Evolutionary conservation across 1,140 invertebrate species (phyloP), one percentile per base, ranked within the genome.

Genomic region (Brachionus rubens): DNA sequence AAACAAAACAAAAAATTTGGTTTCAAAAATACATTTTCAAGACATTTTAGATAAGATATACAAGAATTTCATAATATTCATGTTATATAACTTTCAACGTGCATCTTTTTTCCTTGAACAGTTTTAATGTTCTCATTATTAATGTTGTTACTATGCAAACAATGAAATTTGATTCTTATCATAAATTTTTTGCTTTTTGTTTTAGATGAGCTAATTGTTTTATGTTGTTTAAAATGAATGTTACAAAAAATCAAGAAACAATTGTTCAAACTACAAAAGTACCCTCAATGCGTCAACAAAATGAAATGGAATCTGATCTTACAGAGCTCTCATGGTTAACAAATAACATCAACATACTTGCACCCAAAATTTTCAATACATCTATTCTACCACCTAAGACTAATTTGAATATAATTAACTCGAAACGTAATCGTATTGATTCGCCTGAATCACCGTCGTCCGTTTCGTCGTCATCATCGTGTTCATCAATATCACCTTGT

Each of bases 251-350:
- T 5, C 33, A 3, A 36, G 9, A 36, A 36, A 9, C 33, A 5
- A 5, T 36, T 36, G 9, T 36, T 36, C 59, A 65, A 24, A n/a
- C 33, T 21, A 21, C 43, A 16, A 65, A 43, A 26, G 43, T 65
- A 24, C 59, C 59, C 10, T 14, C 43, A 9, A 24, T 36, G 9
- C 43, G 43, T 46, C 43, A 46, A 46, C 43, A 46, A 46, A 24
- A 2, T 19, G 40, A 65, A 5, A 21, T 14, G 21, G 68, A 72
- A 14, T 72, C 68, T 16, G 68, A 72, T 48, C 9, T 72, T n/a
- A 72, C 68, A 21, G 68, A 72, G 46, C 28, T 72, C 3, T 72
- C 68, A 36, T 72, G 68, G 68, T 33, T 72, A 9, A 72, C 68
- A 9, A 40, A 72, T 16, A 72, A 40, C 28, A 72, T 72, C 0